Conservation (phyloP, 2,888 invertebrate genomes). For the Phaonia tiefii region DNA sequence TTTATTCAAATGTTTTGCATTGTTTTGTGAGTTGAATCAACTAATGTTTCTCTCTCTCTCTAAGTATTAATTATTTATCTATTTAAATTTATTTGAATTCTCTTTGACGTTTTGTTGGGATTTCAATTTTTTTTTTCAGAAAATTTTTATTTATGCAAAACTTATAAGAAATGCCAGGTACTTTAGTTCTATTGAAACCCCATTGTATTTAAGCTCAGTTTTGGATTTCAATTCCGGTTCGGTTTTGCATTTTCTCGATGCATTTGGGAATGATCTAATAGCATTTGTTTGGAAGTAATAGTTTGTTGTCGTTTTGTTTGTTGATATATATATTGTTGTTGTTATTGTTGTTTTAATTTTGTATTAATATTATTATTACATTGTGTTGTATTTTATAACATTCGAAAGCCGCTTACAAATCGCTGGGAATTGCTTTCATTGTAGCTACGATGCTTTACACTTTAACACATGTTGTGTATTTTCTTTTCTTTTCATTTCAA, state of each 20-base stretch:
- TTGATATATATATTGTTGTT: no score
- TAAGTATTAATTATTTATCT: no score
- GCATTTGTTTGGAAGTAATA: neutral
- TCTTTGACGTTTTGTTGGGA: neutral
- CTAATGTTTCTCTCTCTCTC: no score
- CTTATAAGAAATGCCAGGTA: slow-evolving; percentile 20
- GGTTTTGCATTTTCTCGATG: neutral
- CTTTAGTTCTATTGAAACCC: slow-evolving; percentile 17
- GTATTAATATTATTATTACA: neutral
- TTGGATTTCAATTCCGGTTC: neutral
- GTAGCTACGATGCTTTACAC: slow-evolving; percentile 4
- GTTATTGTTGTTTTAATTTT: neutral
- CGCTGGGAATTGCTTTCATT: slow-evolving; percentile 27
- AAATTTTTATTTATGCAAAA: neutral
- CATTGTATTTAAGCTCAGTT: neutral
- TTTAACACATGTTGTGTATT: slow-evolving; percentile 1
- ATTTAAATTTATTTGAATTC: neutral
- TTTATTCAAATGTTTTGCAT: slow-evolving; percentile 23
- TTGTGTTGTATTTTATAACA: slow-evolving; percentile 6
- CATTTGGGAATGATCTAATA: neutral
- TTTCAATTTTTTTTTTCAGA: slow-evolving; percentile 9
- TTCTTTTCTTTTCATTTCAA: neutral
- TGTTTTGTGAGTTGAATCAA: no score
- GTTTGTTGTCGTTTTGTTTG: slow-evolving; percentile 9
- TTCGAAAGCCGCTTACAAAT: slow-evolving; percentile 16